A percentile compares a stretch with the other conserved stretches of the same genome.
These are phyloP conservation scores for Oscheius sp. DNA, from an alignment of 2,888 invertebrate species.

Conservation along the genomic window DNA sequence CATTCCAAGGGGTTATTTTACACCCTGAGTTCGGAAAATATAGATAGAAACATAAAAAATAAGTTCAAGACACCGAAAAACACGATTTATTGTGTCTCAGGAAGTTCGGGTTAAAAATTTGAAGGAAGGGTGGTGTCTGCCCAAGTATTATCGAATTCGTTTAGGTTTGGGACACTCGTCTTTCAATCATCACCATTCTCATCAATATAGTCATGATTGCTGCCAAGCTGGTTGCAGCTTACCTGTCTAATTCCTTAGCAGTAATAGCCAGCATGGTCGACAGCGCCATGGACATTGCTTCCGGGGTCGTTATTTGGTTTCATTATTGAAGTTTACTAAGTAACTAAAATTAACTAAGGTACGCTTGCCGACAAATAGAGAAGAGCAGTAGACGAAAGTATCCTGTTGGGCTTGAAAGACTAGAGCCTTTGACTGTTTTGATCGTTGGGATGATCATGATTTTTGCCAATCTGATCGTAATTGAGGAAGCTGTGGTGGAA, in stretches of 20 bases:
- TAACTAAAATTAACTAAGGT: slow-evolving; percentile 5
- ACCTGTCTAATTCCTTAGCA: slow-evolving; percentile 75
- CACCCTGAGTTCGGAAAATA: too few species aligned
- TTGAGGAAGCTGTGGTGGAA: slow-evolving; percentile 74
- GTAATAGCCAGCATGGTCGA: slow-evolving; percentile 76
- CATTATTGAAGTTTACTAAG: neutral
- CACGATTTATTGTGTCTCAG: neutral
- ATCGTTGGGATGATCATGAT: slow-evolving; percentile 75
- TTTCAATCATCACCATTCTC: slow-evolving; percentile 54
- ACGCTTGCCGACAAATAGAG: slow-evolving; percentile 64
- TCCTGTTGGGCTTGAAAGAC: slow-evolving; percentile 74
- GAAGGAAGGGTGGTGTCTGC: neutral
- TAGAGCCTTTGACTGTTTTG: slow-evolving; percentile 75
- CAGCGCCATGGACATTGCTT: slow-evolving; percentile 74
- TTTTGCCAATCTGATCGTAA: slow-evolving; percentile 68
- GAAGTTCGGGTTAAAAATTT: neutral
- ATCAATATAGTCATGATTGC: slow-evolving; percentile 56
- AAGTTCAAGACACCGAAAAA: too few species aligned
- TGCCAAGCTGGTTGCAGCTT: slow-evolving; percentile 72
- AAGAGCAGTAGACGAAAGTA: slow-evolving; percentile 74
- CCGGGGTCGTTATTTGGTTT: slow-evolving; percentile 75
- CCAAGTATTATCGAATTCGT: neutral
- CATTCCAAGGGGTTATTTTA: too few species aligned
- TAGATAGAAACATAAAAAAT: too few species aligned
- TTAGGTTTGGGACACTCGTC: slow-evolving; percentile 52